phyloP scores from a whole-genome alignment of 2,888 invertebrate species.

The Polyommatus icarus region DNA sequence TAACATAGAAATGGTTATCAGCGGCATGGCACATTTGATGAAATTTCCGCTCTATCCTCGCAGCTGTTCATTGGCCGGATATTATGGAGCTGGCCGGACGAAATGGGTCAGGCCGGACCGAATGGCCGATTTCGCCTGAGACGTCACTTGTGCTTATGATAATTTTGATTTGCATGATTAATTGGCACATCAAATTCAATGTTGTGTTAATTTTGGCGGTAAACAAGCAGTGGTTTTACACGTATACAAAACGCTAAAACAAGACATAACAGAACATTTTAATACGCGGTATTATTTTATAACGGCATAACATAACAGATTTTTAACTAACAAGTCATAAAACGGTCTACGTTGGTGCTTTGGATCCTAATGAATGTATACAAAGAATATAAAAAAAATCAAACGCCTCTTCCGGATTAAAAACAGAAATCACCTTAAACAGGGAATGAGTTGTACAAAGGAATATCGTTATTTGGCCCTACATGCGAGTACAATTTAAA shows the following conservation, averaged over 20 bases:
- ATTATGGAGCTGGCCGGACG: slow-evolving; percentile 49
- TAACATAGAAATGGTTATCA: slow-evolving; percentile 47
- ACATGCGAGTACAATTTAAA: slow-evolving; percentile 38
- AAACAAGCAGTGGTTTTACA: too few species aligned
- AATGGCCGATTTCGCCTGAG: slow-evolving; percentile 35
- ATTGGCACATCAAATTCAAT: not conserved
- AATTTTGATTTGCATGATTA: slow-evolving; percentile 11
- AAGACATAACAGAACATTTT: too few species aligned
- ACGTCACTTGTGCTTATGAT: slow-evolving; percentile 19
- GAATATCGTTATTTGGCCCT: slow-evolving; percentile 34
- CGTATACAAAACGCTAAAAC: too few species aligned
- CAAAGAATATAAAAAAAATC: not conserved
- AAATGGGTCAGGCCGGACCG: slow-evolving; percentile 45
- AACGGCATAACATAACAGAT: too few species aligned
- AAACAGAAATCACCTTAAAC: not conserved
- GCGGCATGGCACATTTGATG: slow-evolving; percentile 51
- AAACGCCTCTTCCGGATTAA: not conserved
- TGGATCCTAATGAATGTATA: not conserved
- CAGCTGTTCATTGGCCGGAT: slow-evolving; percentile 51
- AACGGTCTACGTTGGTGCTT: too few species aligned
- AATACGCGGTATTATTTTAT: too few species aligned
- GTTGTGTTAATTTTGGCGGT: not conserved
- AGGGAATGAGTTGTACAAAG: slow-evolving; percentile 22
- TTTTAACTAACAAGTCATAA: too few species aligned
- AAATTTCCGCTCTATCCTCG: slow-evolving; percentile 48